Evolutionary conservation across 2,888 invertebrate genomes (phyloP), one percentile per base, ranked within the genome.

Genomic region (Auanema sp.): DNA sequence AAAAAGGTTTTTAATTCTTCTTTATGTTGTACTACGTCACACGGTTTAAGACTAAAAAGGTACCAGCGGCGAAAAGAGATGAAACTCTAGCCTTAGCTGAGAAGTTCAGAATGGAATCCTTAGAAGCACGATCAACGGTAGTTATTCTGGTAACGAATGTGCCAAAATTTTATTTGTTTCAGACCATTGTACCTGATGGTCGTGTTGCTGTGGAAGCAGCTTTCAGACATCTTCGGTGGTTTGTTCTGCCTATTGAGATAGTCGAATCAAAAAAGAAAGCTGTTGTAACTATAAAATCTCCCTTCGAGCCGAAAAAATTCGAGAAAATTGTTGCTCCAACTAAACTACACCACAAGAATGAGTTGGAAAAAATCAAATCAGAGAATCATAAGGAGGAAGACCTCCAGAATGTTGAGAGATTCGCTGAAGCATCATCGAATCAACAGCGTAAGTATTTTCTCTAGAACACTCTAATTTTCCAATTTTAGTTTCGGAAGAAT

Each of bases 161-260:
- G 21, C 42, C 54, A 14, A 21, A 89, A 90, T 86, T 88, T 54
- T 23, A 11, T 21, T 3, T 14, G 44, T 21, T 58, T 63, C 41
- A 90, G 76, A 89, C 89, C 76, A 89, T 90, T 11, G 87, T 90
- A 59, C 89, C 90, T 24, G 91, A 92, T 83, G 91, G 91, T 72
- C 89, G 89, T 72, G 88, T 90, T 23, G 87, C 88, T 71, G 91
- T 92, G 80, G 89, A 90, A 77, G 85, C 85, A 25, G 87, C 89
- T 52, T 89, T 90, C 50, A 89, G 90, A 72, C 87, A 88, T 59
- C 86, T 92, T 14, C 88, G 92, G 67, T 93, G 93, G 93, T 93
- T 92, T 85, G 89, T 93, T 88, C 85, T 93, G 58, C 92, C 92
- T 0, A 90, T 90, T 81, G 93, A 93, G 86, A 92, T 65, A 12